Base-by-base conservation (phyloP, 2,888 invertebrate genomes). In the Sisyra terminalis region DNA sequence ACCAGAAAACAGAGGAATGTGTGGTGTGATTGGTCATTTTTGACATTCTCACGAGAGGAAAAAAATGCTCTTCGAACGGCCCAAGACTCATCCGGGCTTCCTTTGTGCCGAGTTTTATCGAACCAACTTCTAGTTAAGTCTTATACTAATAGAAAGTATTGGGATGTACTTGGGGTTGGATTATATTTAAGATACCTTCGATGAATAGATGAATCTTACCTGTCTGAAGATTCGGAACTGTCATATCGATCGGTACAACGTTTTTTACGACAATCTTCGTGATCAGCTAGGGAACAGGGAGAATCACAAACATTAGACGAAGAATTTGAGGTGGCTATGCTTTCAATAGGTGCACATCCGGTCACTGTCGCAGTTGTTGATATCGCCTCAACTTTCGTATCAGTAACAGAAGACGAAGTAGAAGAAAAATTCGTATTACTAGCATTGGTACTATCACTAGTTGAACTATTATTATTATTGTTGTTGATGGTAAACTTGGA, bases 201-300 rank as follows among this genome's bases (percentile, higher is more conserved):
- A n/a, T n/a, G n/a, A 24, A 24, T 5, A 24, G 24, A 24, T 24
- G 24, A 40, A 49, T 60, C 71, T 72, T 64, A 87, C 88, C 88
- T 88, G 83, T 88, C 88, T 67, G 87, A 88, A 58, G 87, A 87
- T 69, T 88, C 88, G 57, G 87, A 87, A 65, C 87, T 88, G 73
- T 89, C 88, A 71, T 85, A 88, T 70, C 87, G 77, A 75, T 88
- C 86, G 63, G 83, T 73, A 67, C 87, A 85, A 67, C 88, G 73
- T 68, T 84, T 87, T 67, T 80, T 83, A 63, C 79, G 73, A 59
- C 74, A 78, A 54, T 74, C 75, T 46, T 66, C 64, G 46, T 60
- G 57, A 52, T 63, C 57, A 31, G 45, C 49, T 42, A 48, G 45
- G 42, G 52, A 50, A 40, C 50, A 50, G 42, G 52, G 50, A 50